Evolutionary conservation across 2,797 vertebrate species (phyloP).

Genomic region (Galago senegalensis): DNA sequence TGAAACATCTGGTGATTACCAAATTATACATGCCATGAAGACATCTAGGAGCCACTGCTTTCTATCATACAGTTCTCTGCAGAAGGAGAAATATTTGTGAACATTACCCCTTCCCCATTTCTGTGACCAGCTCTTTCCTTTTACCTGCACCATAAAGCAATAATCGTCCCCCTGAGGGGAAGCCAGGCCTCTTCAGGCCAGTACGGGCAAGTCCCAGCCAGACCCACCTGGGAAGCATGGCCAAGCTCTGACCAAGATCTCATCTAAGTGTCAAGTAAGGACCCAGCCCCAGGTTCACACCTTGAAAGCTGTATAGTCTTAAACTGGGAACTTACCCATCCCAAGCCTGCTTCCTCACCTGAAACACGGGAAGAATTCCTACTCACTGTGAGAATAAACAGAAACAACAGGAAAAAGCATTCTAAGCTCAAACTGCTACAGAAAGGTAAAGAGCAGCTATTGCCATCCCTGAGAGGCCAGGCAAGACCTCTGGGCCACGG

Average conservation of each 20-base stretch:
- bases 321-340: background rate
- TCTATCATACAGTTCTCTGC: background rate
- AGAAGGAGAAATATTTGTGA: background rate
- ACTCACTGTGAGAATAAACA: background rate
- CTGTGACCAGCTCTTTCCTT: background rate
- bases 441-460: background rate
- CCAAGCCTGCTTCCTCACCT: background rate
- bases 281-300: background rate
- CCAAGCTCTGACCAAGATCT: background rate
- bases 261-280: background rate
- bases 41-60: background rate
- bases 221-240: background rate
- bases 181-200: background rate
- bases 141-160: background rate
- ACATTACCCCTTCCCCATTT: background rate
- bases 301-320: background rate
- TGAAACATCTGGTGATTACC: background rate
- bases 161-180: background rate
- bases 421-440: background rate
- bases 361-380: background rate
- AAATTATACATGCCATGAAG: background rate
- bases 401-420: background rate
- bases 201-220: background rate
- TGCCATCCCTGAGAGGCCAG: background rate
- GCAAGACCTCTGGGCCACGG: background rate